phyloP scores from a whole-genome alignment of 1,140 invertebrate genomes.

The Rhizoglyphus robini region DNA sequence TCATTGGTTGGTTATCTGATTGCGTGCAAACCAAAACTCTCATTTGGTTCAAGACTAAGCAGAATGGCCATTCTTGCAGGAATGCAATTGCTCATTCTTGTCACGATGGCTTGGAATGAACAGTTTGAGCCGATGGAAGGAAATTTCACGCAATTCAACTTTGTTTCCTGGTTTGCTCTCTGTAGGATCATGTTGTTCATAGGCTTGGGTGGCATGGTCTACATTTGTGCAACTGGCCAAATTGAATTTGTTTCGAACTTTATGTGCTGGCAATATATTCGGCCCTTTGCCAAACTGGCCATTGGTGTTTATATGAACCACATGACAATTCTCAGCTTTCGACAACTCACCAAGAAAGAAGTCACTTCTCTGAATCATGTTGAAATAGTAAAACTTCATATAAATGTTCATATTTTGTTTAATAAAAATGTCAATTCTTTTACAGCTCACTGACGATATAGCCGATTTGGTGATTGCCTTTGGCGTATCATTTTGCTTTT shows the following conservation, averaged over 20 bases:
- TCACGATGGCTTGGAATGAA: constrained; percentile 10
- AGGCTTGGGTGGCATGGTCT: constrained; percentile 13
- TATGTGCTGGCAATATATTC: not conserved
- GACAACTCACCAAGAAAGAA: constrained; percentile 5
- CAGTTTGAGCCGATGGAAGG: constrained; percentile 2
- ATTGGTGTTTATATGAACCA: constrained; percentile 15
- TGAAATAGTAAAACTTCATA: constrained; percentile 6
- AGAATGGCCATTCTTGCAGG: not conserved
- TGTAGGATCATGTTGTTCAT: constrained; percentile 12
- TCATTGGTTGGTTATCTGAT: constrained; percentile 11
- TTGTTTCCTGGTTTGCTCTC: not conserved
- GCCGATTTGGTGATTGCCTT: not conserved
- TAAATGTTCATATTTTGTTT: not conserved
- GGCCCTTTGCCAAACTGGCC: not conserved
- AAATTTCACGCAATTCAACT: not conserved
- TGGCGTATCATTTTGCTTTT: constrained; percentile 1
- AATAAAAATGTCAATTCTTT: not conserved
- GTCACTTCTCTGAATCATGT: not conserved
- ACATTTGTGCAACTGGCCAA: not conserved
- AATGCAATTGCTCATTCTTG: not conserved
- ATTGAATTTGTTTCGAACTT: not conserved
- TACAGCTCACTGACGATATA: not conserved
- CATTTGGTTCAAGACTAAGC: not conserved
- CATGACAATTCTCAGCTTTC: not conserved
- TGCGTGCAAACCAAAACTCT: not conserved